These are phyloP conservation scores for Stenodera caucasica DNA, from an alignment of 2,888 invertebrate species.

Conservation along the genomic window DNA sequence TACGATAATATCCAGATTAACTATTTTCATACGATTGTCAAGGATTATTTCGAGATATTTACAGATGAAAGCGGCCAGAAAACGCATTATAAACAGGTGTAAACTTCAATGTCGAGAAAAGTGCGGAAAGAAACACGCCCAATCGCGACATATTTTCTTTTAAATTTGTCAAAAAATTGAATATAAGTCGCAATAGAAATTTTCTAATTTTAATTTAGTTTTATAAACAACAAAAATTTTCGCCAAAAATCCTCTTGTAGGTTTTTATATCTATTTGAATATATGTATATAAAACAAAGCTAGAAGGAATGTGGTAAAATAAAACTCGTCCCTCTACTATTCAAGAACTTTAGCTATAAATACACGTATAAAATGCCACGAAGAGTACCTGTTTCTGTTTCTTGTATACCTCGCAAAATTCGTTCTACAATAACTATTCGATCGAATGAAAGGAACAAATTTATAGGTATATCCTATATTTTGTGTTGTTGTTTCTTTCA, in stretches of 20 bases:
- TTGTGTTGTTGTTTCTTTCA: not conserved
- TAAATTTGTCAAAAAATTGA: too few species aligned
- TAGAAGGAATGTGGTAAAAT: slow-evolving; percentile 1
- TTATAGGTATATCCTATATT: too few species aligned
- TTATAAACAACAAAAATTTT: not conserved
- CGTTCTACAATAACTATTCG: not conserved
- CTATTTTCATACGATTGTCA: slow-evolving; percentile 26
- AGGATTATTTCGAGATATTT: slow-evolving; percentile 26
- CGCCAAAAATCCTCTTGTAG: not conserved
- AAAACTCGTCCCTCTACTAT: slow-evolving; percentile 10
- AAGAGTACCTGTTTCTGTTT: slow-evolving; percentile 1
- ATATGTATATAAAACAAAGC: not conserved
- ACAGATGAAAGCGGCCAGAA: slow-evolving; percentile 13
- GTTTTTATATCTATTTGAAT: not conserved
- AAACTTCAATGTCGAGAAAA: slow-evolving; percentile 6
- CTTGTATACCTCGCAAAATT: not conserved
- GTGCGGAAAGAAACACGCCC: not conserved
- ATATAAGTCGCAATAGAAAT: not conserved
- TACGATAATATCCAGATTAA: slow-evolving; percentile 8
- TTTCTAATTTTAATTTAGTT: slow-evolving; percentile 2
- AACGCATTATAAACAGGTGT: slow-evolving; percentile 28
- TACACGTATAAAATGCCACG: slow-evolving; percentile 13
- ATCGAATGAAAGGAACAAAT: not conserved
- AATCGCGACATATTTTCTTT: not conserved
- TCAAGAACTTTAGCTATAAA: slow-evolving; percentile 21